Conservation (phyloP, 2,113 vertebrate genomes). For the Vicugna pacos region DNA sequence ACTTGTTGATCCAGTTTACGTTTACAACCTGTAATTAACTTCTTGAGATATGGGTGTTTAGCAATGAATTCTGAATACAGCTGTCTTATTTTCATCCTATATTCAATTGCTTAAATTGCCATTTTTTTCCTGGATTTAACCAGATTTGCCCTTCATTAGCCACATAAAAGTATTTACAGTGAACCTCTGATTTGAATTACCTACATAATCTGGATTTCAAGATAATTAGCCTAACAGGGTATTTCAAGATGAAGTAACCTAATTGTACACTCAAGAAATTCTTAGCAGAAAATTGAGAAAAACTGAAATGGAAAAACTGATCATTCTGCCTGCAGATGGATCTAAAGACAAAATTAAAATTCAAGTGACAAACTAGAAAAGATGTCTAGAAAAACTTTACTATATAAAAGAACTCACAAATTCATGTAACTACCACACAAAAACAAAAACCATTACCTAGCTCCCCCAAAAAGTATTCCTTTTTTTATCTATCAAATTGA, state of each 20-base stretch:
- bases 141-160: neutral
- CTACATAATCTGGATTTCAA: conserved; percentile 38
- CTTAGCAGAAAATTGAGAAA: neutral
- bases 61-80: neutral
- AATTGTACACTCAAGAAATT: conserved; percentile 4
- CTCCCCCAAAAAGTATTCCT: neutral
- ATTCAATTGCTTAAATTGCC: neutral
- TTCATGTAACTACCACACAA: neutral
- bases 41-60: neutral
- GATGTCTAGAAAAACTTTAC: neutral
- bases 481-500: neutral
- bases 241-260: neutral
- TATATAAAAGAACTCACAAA: neutral
- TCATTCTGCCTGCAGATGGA: neutral
- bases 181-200: neutral
- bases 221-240: neutral
- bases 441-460: neutral
- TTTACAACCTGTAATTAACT: conserved; percentile 14
- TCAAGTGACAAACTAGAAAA: neutral
- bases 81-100: conserved; percentile 8
- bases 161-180: neutral
- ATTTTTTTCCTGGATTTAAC: neutral
- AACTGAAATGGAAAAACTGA: neutral
- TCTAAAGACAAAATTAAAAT: conserved; percentile 18
- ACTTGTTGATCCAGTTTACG: neutral